A percentile compares a stretch with the other conserved stretches of the same genome.
Evolutionary conservation across 2,113 vertebrate species (phyloP).

Genomic region (Indri indri): DNA sequence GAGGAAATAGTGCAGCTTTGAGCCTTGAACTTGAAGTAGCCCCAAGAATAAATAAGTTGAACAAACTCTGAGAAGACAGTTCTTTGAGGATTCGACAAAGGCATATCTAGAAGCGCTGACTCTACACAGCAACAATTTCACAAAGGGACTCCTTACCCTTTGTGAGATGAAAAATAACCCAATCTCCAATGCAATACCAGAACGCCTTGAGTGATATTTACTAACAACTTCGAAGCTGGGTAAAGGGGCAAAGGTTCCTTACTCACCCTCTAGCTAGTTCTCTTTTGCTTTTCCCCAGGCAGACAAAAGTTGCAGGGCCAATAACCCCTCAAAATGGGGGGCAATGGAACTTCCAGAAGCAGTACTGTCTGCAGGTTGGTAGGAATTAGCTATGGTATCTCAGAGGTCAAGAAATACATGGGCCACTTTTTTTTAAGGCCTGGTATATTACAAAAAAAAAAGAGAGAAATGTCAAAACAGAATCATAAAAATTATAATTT

Average conservation of each 20-base stretch:
- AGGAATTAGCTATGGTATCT: background rate
- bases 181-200: background rate
- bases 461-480: background rate
- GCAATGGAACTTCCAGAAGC: background rate
- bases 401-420: background rate
- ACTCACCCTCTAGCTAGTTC: background rate
- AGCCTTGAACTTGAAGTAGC: slow-evolving; percentile 2
- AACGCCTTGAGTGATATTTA: background rate
- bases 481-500: slow-evolving; percentile 16
- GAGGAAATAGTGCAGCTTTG: background rate
- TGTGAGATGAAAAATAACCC: background rate
- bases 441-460: background rate
- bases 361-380: background rate
- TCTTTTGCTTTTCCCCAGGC: background rate
- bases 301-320: background rate
- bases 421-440: background rate
- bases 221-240: background rate
- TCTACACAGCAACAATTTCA: background rate
- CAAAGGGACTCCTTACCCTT: background rate
- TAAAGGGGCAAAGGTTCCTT: background rate
- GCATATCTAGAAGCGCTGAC: background rate
- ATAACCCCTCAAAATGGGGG: background rate
- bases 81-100: background rate
- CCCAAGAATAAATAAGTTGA: background rate
- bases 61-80: background rate